Conservation (phyloP, 2,797 vertebrate genomes). For the Pempheris klunzingeri region DNA sequence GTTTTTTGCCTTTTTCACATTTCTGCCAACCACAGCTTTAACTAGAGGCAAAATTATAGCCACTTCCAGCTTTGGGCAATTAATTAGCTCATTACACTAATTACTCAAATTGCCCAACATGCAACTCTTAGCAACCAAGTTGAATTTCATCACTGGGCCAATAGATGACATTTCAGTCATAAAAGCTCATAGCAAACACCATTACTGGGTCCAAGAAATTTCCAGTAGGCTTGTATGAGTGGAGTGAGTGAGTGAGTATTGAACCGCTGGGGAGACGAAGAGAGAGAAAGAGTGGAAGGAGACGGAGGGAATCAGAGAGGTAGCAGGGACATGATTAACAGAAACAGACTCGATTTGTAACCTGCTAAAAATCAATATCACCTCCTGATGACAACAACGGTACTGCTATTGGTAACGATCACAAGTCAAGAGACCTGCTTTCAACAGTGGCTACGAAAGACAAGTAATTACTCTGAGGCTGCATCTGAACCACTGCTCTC, state of each 20-base stretch:
- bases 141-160: too few relatives aligned
- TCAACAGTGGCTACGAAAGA: conserved; percentile 5
- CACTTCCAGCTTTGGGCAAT: too few relatives aligned
- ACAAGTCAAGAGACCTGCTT: conserved; percentile 21
- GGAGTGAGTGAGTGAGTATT: background rate
- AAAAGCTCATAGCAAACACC: too few relatives aligned
- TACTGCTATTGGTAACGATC: conserved; percentile 38
- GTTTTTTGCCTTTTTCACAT: too few relatives aligned
- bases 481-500: conserved; percentile 19
- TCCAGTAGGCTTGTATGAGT: too few relatives aligned
- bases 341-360: conserved; percentile 41
- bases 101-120: too few relatives aligned
- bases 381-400: conserved; percentile 33
- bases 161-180: too few relatives aligned
- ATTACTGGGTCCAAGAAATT: too few relatives aligned
- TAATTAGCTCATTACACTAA: too few relatives aligned
- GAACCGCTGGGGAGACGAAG: background rate
- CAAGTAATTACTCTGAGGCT: conserved; percentile 35
- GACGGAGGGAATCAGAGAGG: conserved; percentile 6
- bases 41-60: too few relatives aligned
- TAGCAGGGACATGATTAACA: conserved; percentile 34
- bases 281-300: background rate
- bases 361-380: conserved; percentile 58
- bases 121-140: too few relatives aligned
- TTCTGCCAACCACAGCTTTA: too few relatives aligned